Base-by-base conservation (phyloP, 2,888 invertebrate species). In the Leptinotarsa rubiginosa region DNA sequence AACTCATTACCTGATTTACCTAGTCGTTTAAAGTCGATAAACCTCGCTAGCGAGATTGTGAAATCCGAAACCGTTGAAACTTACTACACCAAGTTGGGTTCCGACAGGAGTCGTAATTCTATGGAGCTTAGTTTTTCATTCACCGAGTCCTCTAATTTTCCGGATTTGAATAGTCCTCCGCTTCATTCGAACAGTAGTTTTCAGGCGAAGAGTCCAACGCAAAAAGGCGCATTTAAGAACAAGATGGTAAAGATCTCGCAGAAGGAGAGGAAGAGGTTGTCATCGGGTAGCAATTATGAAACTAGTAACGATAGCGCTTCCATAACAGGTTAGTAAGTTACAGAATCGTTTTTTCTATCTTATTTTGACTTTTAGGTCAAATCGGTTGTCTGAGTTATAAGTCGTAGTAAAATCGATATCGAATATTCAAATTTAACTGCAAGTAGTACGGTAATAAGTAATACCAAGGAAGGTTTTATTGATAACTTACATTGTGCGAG, bases 241-340 rank as follows among this genome's bases (percentile, higher is more conserved):
- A 88, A 85, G 79, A 81, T 86, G 68, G 78, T 82, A n/a, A 92
- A 91, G 83, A 79, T 92, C 10, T 92, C 92, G 1, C 93, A 92
- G 81, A 92, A 92, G 78, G 91, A 92, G 82, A 87, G 92, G 25
- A 92, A 92, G 81, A 90, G 90, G 78, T 84, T 92, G 73, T 90
- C 90, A 0, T 85, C 90, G 75, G 90, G 90, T 81, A 89, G 88
- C 12, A 87, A 82, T 67, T 88, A 87, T 25, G 62, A 74, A 25
- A 69, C 22, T 16, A 52, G 47, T 41, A 47, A 20, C 16, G 66
- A 75, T 16, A 59, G 22, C 52, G 18, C 69, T n/a, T 47, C 70
- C n/a, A 54, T 65, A 68, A 47, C 76, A 73, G 78, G 79, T 81
- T 49, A 54, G 13, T 31, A 13, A 15, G 18, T 41, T 49, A 2